Conservation (phyloP, 2,113 vertebrate genomes). For the Forbesichthys agassizii region DNA sequence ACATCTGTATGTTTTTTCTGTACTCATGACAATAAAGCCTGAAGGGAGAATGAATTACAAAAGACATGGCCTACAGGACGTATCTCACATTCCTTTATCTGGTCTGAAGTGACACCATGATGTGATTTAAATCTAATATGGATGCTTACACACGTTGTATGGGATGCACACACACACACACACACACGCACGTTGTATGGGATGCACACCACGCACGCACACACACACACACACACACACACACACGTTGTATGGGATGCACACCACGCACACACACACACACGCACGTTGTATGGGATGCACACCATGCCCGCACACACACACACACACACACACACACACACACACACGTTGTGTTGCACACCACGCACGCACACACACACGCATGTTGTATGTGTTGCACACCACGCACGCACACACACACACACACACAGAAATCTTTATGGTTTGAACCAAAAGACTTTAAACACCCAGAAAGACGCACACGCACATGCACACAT, state of each 20-base stretch:
- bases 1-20: no score
- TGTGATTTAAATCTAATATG: background rate
- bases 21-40: no score
- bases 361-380: background rate
- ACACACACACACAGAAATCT: background rate
- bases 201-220: background rate
- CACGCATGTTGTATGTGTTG: background rate
- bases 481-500: background rate
- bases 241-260: background rate
- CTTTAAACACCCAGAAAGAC: background rate
- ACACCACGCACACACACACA: background rate
- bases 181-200: background rate
- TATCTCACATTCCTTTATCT: conserved; percentile 6
- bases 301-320: background rate
- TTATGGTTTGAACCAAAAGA: background rate
- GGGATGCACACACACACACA: background rate
- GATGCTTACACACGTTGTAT: background rate
- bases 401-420: background rate
- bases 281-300: background rate
- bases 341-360: background rate
- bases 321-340: background rate
- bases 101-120: conserved; percentile 9
- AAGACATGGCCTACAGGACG: conserved; percentile 3
- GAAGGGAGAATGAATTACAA: conserved; percentile 11
- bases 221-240: conserved; percentile 1